Evolutionary conservation across 2,113 vertebrate genomes (phyloP).

Genomic region (Tympanuchus pallidicinctus): DNA sequence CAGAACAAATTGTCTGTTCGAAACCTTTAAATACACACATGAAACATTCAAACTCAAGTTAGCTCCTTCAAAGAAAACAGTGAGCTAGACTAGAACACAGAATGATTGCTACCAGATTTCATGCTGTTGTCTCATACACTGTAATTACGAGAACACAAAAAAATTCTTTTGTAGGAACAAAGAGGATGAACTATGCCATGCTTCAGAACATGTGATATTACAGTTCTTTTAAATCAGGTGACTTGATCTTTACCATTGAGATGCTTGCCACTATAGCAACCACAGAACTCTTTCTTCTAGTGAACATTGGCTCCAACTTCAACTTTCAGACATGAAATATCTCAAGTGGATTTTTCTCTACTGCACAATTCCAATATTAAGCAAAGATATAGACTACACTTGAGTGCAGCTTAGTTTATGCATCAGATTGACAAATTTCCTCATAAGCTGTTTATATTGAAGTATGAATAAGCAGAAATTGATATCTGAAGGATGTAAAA

Average conservation of each 20-base stretch:
- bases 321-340: neutral
- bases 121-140: neutral
- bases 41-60: neutral
- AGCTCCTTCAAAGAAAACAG: neutral
- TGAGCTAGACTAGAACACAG: neutral
- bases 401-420: neutral
- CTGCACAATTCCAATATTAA: neutral
- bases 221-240: neutral
- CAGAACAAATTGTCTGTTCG: neutral
- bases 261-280: neutral
- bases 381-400: neutral
- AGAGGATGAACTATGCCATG: neutral
- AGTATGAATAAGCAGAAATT: neutral
- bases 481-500: neutral
- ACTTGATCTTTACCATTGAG: neutral
- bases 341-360: neutral
- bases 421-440: neutral
- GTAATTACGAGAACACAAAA: neutral
- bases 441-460: neutral
- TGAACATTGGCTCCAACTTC: neutral
- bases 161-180: neutral
- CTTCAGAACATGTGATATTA: neutral
- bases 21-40: neutral
- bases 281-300: neutral
- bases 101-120: neutral